A percentile compares a stretch with the other conserved stretches of the same genome.
Conservation (phyloP, 2,113 vertebrate species). For the Columba livia region DNA sequence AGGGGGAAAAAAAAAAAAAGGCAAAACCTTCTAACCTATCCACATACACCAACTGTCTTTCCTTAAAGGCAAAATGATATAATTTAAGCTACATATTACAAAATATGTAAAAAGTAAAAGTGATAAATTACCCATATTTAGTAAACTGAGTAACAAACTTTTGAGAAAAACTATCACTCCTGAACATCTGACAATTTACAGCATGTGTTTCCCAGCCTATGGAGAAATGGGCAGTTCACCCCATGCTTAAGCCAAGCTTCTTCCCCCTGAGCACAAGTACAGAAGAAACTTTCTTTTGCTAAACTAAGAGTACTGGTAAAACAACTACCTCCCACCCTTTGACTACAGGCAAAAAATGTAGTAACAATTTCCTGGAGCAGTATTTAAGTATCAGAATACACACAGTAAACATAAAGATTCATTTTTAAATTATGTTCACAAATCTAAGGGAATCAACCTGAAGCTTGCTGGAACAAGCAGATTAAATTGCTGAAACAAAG, state of each 20-base stretch:
- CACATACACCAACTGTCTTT: not conserved
- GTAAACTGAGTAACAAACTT: not conserved
- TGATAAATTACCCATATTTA: not conserved
- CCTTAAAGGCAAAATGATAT: not conserved
- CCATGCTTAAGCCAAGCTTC: not conserved
- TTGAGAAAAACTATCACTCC: not conserved
- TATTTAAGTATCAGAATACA: not conserved
- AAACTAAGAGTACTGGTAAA: not conserved
- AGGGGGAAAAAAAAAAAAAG: not conserved
- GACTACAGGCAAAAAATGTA: not conserved
- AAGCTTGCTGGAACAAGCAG: not conserved
- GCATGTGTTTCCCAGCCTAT: not conserved
- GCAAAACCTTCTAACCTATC: not conserved
- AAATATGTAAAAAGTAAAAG: not conserved
- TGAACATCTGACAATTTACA: not conserved
- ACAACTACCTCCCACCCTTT: not conserved
- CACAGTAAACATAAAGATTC: not conserved
- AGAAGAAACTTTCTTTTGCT: not conserved
- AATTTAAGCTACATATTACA: not conserved
- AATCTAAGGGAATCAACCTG: not conserved
- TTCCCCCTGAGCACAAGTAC: not conserved
- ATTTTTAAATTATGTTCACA: not conserved
- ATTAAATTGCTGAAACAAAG: not conserved
- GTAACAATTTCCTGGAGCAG: not conserved
- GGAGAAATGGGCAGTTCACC: not conserved